Evolutionary conservation across 2,888 invertebrate genomes (phyloP), one percentile per base, ranked within the genome.

Genomic region (Reticulitermes lucifugus): DNA sequence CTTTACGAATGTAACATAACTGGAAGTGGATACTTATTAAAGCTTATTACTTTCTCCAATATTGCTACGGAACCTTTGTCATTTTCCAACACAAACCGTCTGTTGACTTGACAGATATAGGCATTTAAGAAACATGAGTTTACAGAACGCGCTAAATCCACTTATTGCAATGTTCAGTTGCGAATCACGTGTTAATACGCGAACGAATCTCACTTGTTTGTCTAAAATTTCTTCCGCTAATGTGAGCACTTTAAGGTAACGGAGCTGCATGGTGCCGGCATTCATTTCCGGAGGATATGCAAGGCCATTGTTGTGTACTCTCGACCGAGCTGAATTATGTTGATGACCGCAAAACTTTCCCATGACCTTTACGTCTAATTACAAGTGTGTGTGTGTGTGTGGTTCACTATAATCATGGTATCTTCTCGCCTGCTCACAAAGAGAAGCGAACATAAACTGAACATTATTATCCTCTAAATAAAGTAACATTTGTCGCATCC

Each of bases 241-340:
- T 73, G 73, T 73, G 41, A 18, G 2, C 41, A 41, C 73, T 41
- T 73, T 73, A 29, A 73, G 14, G 73, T 73, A 83, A 46, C 83
- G 83, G 83, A 29, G 71, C 18, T 25, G n/a, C 25, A n/a, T 59
- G 59, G 55, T 80, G 79, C 60, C 82, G 71, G 51, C 85, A 59
- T 14, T 70, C 7, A 81, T 84, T 90, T 90, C 90, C 90, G 90
- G 87, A 89, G 90, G 90, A 90, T 89, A 87, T 88, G 88, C 90
- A 90, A 90, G 90, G 90, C 90, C 90, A 90, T 90, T 90, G 90
- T 90, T 89, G 4, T 22, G 21, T 65, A 65, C 14, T 65, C 65
- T 25, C 65, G 10, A 25, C 25, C 6, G 89, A 80, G 22, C 35
- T 41, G 51, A 25, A 70, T 41, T 60, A 14, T 22, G 41, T 71